Evolutionary conservation across 2,113 vertebrate species (phyloP).

Genomic region (Numida meleagris): DNA sequence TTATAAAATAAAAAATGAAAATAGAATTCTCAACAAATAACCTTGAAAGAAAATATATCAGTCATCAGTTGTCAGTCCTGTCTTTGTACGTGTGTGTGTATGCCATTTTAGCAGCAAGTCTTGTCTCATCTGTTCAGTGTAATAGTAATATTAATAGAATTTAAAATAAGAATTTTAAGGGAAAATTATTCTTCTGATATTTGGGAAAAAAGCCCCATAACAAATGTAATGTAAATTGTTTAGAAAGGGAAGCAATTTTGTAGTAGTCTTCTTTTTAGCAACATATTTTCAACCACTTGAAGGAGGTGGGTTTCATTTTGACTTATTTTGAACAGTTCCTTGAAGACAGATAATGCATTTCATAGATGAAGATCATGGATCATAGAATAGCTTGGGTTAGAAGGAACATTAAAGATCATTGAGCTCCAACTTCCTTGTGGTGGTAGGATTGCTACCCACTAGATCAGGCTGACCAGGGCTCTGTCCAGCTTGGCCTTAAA

Average conservation of each 20-base stretch:
- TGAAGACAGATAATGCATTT: not conserved
- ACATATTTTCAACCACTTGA: not conserved
- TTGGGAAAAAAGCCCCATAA: not conserved
- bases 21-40: not conserved
- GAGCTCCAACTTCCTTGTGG: too few relatives aligned
- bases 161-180: not conserved
- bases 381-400: too few relatives aligned
- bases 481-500: too few relatives aligned
- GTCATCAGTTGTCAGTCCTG: not conserved
- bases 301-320: not conserved
- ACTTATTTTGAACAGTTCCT: not conserved
- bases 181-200: not conserved
- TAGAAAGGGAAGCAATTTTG: rapidly evolving
- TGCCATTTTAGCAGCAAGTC: not conserved
- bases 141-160: not conserved
- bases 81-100: not conserved
- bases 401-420: too few relatives aligned
- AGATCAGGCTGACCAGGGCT: too few relatives aligned
- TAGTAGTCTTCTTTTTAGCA: not conserved
- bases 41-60: not conserved
- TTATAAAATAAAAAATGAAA: not conserved
- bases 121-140: not conserved
- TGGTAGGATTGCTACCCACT: too few relatives aligned
- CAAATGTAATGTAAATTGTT: not conserved
- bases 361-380: too few relatives aligned